Base-by-base conservation (phyloP, 2,888 invertebrate genomes). In the Sussaba pulchella region DNA sequence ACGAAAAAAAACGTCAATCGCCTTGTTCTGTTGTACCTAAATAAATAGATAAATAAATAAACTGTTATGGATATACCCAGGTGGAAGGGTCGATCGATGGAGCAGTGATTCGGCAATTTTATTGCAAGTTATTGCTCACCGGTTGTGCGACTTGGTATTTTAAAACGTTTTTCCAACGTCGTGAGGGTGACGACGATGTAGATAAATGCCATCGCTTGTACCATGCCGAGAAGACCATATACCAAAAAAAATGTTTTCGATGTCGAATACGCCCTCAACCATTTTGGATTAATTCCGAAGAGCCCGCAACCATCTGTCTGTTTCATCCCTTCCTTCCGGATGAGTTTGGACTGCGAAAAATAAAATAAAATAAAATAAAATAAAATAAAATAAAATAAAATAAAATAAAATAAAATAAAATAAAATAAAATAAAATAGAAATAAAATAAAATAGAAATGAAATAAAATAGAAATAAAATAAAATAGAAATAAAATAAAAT, bases 101-200 rank as follows among this genome's bases (percentile, higher is more conserved):
- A 31, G 31, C 6, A 5, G 17, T 19, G 19, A 70, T 47, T 24
- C n/a, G 31, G 24, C 6, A 43, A 52, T 52, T 24, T 8, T 9
- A 17, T 10, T 24, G 41, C 41, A 21, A 31, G 31, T 21, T 10
- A 45, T n/a, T 31, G 79, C 78, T 92, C 88, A 95, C 95, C 95
- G 87, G 95, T 94, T 17, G 95, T 95, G 88, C 94, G 94, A 86
- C 95, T 95, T 45, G 95, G 95, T 86, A 95, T 95, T 90, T 95
- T 95, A 89, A 95, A 95, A 82, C 95, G 92, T 86, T 94, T 95
- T 87, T 95, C 95, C 87, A 95, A 91, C 3, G 95, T 95, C 66
- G 95, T 95, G 82, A 95, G 91, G 10, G 95, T 95, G 12, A 95
- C 95, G 6, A 94, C 93, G 85, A 95, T 94, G 87, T 95, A 95